Evolutionary conservation across 2,888 invertebrate genomes (phyloP), one percentile per base, ranked within the genome.

Genomic region (Gasteruption jaculator): DNA sequence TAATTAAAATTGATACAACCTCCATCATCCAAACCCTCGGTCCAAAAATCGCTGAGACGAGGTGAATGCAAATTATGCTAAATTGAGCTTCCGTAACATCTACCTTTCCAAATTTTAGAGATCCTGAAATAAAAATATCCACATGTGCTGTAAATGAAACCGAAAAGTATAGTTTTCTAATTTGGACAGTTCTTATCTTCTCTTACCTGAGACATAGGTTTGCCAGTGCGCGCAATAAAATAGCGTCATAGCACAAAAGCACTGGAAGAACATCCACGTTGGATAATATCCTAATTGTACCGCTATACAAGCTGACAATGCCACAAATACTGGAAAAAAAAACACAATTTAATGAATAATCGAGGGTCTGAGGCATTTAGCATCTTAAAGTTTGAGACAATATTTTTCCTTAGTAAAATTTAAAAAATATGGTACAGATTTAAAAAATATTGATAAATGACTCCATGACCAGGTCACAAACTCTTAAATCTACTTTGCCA

Each of bases 171-270:
- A 14, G 12, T 29, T 5, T 8, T 6, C 6, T 24, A 27, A 27
- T 8, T 27, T 12, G 14, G 7, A 12, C n/a, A 29, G 22, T 27
- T 33, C 7, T 31, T 21, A 5, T 26, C 16, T 12, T 5, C 12
- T 19, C 26, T 63, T 72, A 72, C 84, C 97, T 48, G 97, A 95
- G 26, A 97, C 96, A 73, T 99, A 99, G 0, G 97, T 95, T 71
- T 97, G 96, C 99, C 99, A 99, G 73, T 99, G 99, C 14, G 99
- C 97, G 73, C 91, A 91, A 74, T 99, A 99, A 76, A 97, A 99
- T 51, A 97, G 75, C 21, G 91, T 86, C 76, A 94, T 89, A 19
- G 94, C 93, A 72, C 91, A 85, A 71, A 96, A 90, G 71, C 92
- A 91, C 80, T 94, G 82, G 71, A 93, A 90, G 74, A 97, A 91